phyloP scores from a whole-genome alignment of 2,113 vertebrate genomes.

The Litocranius walleri region DNA sequence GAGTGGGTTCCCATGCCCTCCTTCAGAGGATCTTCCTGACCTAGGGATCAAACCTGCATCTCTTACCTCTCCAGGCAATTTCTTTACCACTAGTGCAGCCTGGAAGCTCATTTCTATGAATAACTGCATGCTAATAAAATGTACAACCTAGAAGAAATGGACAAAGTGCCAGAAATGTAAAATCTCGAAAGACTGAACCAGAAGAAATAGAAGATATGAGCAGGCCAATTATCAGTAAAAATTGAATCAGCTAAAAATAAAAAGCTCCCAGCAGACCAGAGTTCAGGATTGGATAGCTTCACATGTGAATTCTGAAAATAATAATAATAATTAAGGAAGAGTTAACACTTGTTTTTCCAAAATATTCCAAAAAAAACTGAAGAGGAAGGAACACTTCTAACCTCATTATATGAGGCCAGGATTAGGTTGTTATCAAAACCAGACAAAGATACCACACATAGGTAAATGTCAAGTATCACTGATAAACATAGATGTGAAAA shows the following conservation, averaged over 20 bases:
- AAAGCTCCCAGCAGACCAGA: not conserved
- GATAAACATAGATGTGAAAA: not conserved
- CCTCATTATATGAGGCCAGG: not conserved
- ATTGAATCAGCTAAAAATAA: not conserved
- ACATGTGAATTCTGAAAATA: not conserved
- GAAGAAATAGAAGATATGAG: not conserved
- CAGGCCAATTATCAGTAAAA: not conserved
- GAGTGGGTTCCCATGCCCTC: not conserved
- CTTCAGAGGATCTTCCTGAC: not conserved
- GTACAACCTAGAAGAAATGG: not conserved
- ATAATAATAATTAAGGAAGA: not conserved
- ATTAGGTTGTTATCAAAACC: not conserved
- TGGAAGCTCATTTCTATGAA: not conserved
- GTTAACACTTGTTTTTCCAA: not conserved
- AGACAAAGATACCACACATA: not conserved
- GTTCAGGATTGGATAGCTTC: not conserved
- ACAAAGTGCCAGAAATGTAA: not conserved
- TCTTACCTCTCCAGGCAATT: not conserved
- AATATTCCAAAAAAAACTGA: not conserved
- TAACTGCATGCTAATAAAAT: not conserved
- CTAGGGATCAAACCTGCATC: not conserved
- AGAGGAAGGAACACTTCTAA: not conserved
- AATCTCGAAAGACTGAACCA: not conserved
- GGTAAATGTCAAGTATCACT: not conserved
- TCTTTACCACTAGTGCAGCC: not conserved